A percentile compares a stretch with the other conserved stretches of the same genome.
Conservation (phyloP, 2,113 vertebrate genomes). For the mouse (Mus musculus) region DNA sequence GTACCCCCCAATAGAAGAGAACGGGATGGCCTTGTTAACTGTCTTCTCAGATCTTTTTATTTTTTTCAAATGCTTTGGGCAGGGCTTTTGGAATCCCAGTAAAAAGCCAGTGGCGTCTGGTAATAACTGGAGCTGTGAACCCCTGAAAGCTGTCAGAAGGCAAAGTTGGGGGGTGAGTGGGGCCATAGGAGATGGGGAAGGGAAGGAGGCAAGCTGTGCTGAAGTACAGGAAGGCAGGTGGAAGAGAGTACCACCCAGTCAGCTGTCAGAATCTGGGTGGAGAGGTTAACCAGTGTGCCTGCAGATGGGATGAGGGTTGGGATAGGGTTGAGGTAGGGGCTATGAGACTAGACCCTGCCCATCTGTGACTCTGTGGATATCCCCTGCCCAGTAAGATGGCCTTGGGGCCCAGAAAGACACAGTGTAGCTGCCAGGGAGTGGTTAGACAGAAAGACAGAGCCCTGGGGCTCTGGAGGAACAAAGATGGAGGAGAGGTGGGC, state of each 20-base stretch:
- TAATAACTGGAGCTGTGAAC: neutral
- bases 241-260: neutral
- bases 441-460: rapidly evolving
- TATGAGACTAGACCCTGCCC: neutral
- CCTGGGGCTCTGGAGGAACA: neutral
- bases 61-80: neutral
- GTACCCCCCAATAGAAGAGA: neutral
- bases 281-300: rapidly evolving
- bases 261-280: neutral
- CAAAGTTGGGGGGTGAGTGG: neutral
- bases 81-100: neutral
- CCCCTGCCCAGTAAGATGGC: neutral
- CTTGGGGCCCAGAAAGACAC: rapidly evolving
- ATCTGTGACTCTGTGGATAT: neutral
- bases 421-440: rapidly evolving
- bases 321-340: neutral
- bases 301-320: neutral
- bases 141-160: neutral
- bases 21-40: neutral
- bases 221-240: neutral
- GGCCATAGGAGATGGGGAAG: neutral
- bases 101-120: neutral
- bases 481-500: rapidly evolving
- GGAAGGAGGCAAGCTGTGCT: too few species aligned
- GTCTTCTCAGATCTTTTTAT: neutral